Evolutionary conservation across 2,797 vertebrate genomes (phyloP).

Genomic region (Sebastolobus altivelis): DNA sequence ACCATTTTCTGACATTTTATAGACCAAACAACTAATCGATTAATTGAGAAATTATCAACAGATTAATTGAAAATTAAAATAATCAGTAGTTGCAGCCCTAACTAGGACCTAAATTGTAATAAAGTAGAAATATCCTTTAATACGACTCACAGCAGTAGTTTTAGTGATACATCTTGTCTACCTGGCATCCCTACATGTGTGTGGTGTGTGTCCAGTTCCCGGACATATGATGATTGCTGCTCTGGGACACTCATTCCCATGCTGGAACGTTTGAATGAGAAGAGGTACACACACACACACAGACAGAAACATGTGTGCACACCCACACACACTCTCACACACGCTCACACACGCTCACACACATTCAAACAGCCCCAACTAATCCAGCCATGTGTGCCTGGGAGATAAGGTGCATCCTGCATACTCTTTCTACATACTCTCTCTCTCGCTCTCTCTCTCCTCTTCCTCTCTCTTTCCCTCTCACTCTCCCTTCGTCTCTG

Average conservation of each 20-base stretch:
- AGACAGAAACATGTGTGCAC: constrained; percentile 7
- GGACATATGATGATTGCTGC: constrained; percentile 67
- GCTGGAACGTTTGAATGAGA: constrained; percentile 72
- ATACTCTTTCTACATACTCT: constrained; percentile 68
- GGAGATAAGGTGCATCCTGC: constrained; percentile 83
- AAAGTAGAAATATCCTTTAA: constrained; percentile 13
- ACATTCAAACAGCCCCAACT: constrained; percentile 71
- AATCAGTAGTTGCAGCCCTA: fast-evolving
- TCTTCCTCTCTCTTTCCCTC: constrained; percentile 31
- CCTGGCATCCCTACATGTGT: constrained; percentile 32
- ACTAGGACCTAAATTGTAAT: constrained; percentile 13
- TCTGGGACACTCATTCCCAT: constrained; percentile 69
- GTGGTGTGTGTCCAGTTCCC: constrained; percentile 52
- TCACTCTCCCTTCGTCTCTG: constrained; percentile 44
- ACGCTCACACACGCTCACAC: constrained; percentile 22
- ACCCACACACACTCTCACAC: constrained; percentile 17
- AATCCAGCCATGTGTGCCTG: constrained; percentile 83
- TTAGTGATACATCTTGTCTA: constrained; percentile 41
- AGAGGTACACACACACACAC: constrained; percentile 37
- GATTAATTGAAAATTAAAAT: too few relatives aligned
- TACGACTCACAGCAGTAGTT: constrained; percentile 17
- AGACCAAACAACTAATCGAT: too few relatives aligned
- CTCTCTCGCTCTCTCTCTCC: constrained; percentile 29
- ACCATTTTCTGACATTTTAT: too few relatives aligned
- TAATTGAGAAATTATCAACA: too few relatives aligned